Conservation (phyloP, 2,113 vertebrate genomes). For the Pedetes capensis region DNA sequence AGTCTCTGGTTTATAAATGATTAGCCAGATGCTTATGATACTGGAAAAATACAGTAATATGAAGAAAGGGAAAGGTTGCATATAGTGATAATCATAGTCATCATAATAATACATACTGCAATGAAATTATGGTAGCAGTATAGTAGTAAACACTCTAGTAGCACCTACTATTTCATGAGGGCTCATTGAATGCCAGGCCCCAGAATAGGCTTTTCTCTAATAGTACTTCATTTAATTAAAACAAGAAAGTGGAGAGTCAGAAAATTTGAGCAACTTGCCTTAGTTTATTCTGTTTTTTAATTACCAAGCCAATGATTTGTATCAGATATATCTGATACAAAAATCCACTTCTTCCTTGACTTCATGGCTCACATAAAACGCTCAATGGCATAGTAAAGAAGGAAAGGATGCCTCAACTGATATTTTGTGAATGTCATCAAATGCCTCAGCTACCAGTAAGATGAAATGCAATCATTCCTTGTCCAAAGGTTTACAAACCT, state of each 20-base stretch:
- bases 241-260: not conserved
- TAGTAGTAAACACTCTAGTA: not conserved
- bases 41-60: not conserved
- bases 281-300: not conserved
- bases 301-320: slow-evolving; percentile 2
- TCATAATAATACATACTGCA: not conserved
- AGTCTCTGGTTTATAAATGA: not conserved
- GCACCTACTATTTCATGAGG: not conserved
- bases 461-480: not conserved
- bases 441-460: not conserved
- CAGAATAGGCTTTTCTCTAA: not conserved
- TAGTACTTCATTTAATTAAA: slow-evolving; percentile 23
- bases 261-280: slow-evolving; percentile 3
- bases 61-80: not conserved
- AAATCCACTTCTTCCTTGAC: not conserved
- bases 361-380: not conserved
- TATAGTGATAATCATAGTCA: not conserved
- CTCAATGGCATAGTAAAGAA: not conserved
- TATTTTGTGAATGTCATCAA: not conserved
- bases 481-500: not conserved
- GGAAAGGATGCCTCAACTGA: not conserved
- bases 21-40: not conserved
- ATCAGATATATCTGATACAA: not conserved
- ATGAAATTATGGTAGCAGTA: not conserved
- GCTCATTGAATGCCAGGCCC: not conserved